Evolutionary conservation across 2,113 vertebrate species (phyloP), one percentile per base, ranked within the genome.

Genomic region (Climacteris rufus): DNA sequence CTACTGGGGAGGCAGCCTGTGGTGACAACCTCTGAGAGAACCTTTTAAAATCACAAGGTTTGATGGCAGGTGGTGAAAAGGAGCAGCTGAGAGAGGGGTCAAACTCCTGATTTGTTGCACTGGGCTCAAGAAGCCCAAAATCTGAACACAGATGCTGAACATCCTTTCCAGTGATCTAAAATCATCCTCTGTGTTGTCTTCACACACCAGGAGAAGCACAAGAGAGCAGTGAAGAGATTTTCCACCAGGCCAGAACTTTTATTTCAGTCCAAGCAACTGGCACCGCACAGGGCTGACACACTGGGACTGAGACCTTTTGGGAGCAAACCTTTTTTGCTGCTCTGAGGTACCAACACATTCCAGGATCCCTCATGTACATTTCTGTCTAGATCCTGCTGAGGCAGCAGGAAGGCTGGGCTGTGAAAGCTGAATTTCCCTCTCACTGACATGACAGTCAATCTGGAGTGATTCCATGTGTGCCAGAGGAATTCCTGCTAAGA

Each of bases 261-360:
- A 12, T 45, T 88, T 61, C 76, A 50, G 42, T 30, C 60, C 31
- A 28, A 70, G 30, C 12, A n/a, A 16, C 6, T 61, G 66, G 50
- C 18, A 25, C 52, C 4, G 0, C 44, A 11, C 1, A n/a, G 13
- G n/a, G 59, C 27, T 15, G 14, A 15, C 2, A 2, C 12, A 17
- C 37, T 60, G 3, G 4, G 52, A 63, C 35, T 44, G 28, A 37
- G 30, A 39, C 5, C 27, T 53, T 57, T 19, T 33, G 61, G 66
- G 89, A 90, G 39, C 35, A 78, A 61, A 52, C 21, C 22, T 7
- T 20, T 20, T 63, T 11, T 75, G 28, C 61, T 72, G 54, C 59
- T 86, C 12, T 65, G 52, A 11, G 13, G 13, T 31, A 52, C 56
- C 47, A 39, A 15, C 21, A 4, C 6, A 22, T 50, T 68, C 44